Conservation (phyloP, 2,797 vertebrate genomes). For the Pseudochirops corinnae region DNA sequence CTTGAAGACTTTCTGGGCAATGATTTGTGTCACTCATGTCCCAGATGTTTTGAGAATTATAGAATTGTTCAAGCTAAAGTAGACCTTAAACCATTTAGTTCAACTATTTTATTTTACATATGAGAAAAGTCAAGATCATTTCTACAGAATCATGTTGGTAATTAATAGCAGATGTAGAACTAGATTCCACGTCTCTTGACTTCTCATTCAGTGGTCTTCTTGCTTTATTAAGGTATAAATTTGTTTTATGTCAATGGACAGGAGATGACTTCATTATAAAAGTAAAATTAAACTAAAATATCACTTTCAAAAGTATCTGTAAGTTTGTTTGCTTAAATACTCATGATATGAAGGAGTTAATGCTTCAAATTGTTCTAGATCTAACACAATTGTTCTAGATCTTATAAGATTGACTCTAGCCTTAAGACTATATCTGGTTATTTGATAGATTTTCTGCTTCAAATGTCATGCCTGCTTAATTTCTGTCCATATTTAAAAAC, state of each 20-base stretch:
- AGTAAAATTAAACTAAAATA: neutral
- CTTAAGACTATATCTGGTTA: neutral
- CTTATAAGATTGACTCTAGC: neutral
- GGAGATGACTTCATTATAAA: neutral
- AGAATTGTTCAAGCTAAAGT: neutral
- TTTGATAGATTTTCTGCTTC: neutral
- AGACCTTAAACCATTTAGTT: neutral
- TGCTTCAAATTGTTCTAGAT: neutral
- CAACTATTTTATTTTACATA: neutral
- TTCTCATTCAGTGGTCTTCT: neutral
- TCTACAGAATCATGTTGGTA: neutral
- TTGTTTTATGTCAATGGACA: neutral
- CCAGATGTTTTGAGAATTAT: neutral
- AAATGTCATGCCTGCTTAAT: neutral
- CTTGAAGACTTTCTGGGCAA: neutral
- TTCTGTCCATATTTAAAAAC: neutral
- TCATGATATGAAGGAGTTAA: neutral
- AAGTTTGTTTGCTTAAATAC: neutral
- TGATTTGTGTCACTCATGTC: neutral
- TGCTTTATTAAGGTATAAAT: neutral
- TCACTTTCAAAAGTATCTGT: neutral
- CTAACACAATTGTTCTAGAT: no score
- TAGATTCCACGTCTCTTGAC: neutral
- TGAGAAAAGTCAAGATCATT: neutral
- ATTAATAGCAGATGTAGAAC: neutral